A percentile compares a stretch with the other conserved stretches of the same genome.
These are phyloP conservation scores for Achroia grisella DNA, from an alignment of 1,140 invertebrate species.

Conservation along the genomic window DNA sequence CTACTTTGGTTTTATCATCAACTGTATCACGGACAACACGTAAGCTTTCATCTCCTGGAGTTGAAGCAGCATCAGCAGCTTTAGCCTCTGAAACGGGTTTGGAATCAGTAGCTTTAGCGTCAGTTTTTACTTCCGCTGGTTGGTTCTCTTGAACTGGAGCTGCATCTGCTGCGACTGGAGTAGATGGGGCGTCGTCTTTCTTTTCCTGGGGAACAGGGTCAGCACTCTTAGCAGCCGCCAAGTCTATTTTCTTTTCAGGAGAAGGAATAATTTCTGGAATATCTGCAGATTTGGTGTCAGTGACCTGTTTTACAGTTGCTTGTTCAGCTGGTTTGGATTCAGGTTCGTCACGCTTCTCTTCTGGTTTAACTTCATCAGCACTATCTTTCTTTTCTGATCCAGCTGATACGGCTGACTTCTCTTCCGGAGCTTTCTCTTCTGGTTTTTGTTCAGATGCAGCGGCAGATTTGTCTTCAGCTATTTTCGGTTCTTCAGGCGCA, in stretches of 20 bases:
- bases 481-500: constrained; percentile 18
- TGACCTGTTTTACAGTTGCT: constrained; percentile 49
- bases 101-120: constrained; percentile 14
- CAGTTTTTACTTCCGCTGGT: constrained; percentile 15
- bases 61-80: constrained; percentile 2
- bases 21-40: constrained; percentile 53
- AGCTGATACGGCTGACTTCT: constrained; percentile 3
- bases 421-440: constrained; percentile 2
- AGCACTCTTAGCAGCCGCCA: constrained; percentile 11
- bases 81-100: constrained; percentile 16
- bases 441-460: constrained; percentile 7
- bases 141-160: constrained; percentile 2
- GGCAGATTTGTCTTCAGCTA: constrained; percentile 9
- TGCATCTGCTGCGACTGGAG: constrained; percentile 2
- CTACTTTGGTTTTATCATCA: constrained; percentile 31
- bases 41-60: constrained; percentile 24
- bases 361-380: constrained; percentile 8
- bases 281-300: constrained; percentile 31
- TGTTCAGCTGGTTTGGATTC: constrained; percentile 20
- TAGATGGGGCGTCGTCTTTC: constrained; percentile 21
- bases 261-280: constrained; percentile 45
- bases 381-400: constrained; percentile 7
- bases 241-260: constrained; percentile 27
- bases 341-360: constrained; percentile 15
- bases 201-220: constrained; percentile 27